phyloP scores from a whole-genome alignment of 35 echinoderm and acorn worm genomes.

The Amphiura filiformis region DNA sequence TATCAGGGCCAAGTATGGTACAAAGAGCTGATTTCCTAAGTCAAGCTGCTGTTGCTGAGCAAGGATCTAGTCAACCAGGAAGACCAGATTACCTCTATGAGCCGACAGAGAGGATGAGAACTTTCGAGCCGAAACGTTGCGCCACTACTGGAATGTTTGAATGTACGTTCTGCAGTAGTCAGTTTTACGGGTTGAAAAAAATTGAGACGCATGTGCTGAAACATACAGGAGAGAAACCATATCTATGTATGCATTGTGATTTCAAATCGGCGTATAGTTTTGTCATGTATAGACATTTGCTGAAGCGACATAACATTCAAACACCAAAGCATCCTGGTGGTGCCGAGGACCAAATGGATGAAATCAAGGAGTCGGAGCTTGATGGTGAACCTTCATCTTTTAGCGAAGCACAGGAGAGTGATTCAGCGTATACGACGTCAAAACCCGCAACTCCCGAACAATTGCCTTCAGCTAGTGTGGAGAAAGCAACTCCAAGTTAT shows the following conservation, averaged over 20 bases:
- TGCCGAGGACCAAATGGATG: neutral
- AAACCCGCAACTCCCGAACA: neutral
- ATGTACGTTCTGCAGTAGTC: neutral
- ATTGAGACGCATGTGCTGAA: neutral
- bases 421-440: neutral
- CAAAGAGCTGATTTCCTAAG: neutral
- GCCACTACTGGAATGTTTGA: neutral
- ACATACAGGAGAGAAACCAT: slow-evolving; percentile 1
- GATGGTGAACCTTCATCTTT: neutral
- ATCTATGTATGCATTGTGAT: neutral
- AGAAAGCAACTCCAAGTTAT: neutral
- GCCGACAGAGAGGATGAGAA: neutral
- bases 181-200: neutral
- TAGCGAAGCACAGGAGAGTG: neutral
- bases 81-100: neutral
- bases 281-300: slow-evolving; percentile 5
- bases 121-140: neutral
- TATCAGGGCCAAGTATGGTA: neutral
- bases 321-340: neutral
- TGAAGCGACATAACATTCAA: neutral
- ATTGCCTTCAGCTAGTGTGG: neutral
- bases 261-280: neutral
- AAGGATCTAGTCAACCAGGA: neutral
- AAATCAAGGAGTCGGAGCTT: neutral
- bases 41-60: neutral